Evolutionary conservation across 2,113 vertebrate species (phyloP).

Genomic region (Caranx ignobilis): DNA sequence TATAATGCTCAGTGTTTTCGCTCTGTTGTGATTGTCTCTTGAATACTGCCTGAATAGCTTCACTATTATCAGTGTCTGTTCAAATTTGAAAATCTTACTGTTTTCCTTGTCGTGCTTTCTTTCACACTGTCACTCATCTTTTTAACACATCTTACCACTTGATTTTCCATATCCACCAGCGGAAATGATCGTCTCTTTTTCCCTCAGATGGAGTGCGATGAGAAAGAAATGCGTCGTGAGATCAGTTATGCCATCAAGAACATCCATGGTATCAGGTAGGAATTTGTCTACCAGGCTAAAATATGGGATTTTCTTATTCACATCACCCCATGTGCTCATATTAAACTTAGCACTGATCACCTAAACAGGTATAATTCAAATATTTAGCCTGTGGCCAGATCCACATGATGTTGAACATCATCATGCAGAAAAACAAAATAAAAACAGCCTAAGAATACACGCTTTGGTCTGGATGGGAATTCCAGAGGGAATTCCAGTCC

Average conservation of each 20-base stretch:
- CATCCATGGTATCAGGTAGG: constrained; percentile 95
- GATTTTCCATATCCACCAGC: background rate
- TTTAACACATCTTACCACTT: background rate
- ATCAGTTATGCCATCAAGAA: constrained; percentile 98
- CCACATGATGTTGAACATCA: background rate
- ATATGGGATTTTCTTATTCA: background rate
- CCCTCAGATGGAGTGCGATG: constrained; percentile 94
- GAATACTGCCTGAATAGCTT: constrained; percentile 21
- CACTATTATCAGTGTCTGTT: background rate
- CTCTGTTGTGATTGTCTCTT: constrained; percentile 15
- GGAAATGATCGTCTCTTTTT: background rate
- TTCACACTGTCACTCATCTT: background rate
- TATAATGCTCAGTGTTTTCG: background rate
- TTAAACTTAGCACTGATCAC: background rate
- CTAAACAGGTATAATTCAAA: background rate
- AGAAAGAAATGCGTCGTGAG: constrained; percentile 93
- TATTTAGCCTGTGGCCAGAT: constrained; percentile 4
- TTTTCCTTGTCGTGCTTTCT: background rate
- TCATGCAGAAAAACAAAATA: background rate
- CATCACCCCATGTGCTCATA: background rate
- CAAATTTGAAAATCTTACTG: background rate
- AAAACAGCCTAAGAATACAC: constrained; percentile 32
- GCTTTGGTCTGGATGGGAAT: constrained; percentile 22
- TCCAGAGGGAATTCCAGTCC: background rate
- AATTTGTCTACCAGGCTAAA: background rate